Base-by-base conservation (phyloP, 2,888 invertebrate species). In the Acutogordius australiensis region DNA sequence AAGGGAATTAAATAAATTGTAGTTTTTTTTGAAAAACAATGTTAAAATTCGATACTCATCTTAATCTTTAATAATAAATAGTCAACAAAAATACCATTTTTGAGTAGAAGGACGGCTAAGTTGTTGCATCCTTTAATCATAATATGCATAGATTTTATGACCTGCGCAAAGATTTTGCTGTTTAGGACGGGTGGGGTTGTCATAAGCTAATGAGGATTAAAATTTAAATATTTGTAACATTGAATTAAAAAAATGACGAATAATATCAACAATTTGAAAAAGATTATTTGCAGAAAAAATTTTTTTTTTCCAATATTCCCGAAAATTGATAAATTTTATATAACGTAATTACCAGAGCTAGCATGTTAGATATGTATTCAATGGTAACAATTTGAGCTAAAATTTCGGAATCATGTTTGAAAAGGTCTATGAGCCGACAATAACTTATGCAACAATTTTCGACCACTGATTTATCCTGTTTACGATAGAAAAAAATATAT, bases 391-490 rank as follows among this genome's bases (percentile, higher is more conserved):
- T 88, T 74, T 91, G 88, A 69, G 85, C 84, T 63, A 97, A 74
- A 63, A 84, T 80, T 28, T 80, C 78, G 23, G 87, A 81, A 70
- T 94, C 88, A 66, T 81, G 79, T 69, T 90, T 88, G 72, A 87
- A 88, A 70, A 87, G 88, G 69, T 97, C 94, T 57, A 94, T 88
- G 56, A 97, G 76, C 2, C 94, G 80, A 62, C 88, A 86, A 75
- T 94, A 91, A 27, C 91, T 87, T 64, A 87, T 77, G 67, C 94
- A 94, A 18, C 91, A 87, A 68, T 85, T 86, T 70, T 97, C 97
- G 45, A 94, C 87, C 62, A 88, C 87, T 69, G 91, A 91, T 72
- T 94, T 94, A 73, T 97, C 97, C 74, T 87, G 81, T n/a, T n/a
- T n/a, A n/a, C n/a, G n/a, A n/a, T n/a, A n/a, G n/a, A n/a, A n/a